phyloP scores from a whole-genome alignment of 2,888 invertebrate genomes.

The Acanthosoma haemorrhoidale region DNA sequence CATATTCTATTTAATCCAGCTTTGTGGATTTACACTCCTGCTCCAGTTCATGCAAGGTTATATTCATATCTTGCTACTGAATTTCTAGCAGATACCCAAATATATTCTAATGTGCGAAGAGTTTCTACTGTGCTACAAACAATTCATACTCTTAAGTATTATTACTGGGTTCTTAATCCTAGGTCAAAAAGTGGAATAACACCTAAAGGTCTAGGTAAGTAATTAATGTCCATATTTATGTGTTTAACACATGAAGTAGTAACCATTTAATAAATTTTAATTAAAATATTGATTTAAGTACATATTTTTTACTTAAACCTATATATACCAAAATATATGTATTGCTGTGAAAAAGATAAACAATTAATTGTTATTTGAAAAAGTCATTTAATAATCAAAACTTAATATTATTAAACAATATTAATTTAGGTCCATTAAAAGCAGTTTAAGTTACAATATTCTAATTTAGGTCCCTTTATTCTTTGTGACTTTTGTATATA shows the following conservation, averaged over 20 bases:
- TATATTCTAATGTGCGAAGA: constrained; percentile 91
- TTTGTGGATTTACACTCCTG: constrained; percentile 97
- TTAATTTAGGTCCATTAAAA: too few species aligned
- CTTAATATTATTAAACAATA: too few species aligned
- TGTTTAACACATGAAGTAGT: neutral
- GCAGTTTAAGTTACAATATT: too few species aligned
- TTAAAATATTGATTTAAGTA: too few species aligned
- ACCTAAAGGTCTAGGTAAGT: constrained; percentile 88
- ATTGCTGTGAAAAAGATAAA: too few species aligned
- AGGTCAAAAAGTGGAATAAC: constrained; percentile 89
- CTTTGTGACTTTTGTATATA: too few species aligned
- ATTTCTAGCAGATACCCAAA: constrained; percentile 94
- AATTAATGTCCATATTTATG: neutral
- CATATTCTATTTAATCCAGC: constrained; percentile 99
- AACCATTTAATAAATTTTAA: too few species aligned
- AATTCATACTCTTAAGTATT: constrained; percentile 96
- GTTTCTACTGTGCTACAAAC: constrained; percentile 97
- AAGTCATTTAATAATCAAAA: too few species aligned
- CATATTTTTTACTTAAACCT: too few species aligned
- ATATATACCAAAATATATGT: too few species aligned
- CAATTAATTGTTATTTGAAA: too few species aligned
- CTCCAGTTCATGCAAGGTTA: constrained; percentile 87
- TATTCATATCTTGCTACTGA: constrained; percentile 99
- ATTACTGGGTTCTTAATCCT: constrained; percentile 98
- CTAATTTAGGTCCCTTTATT: too few species aligned